Evolutionary conservation across 2,113 vertebrate species (phyloP).

Genomic region (Halcyon malimbica): DNA sequence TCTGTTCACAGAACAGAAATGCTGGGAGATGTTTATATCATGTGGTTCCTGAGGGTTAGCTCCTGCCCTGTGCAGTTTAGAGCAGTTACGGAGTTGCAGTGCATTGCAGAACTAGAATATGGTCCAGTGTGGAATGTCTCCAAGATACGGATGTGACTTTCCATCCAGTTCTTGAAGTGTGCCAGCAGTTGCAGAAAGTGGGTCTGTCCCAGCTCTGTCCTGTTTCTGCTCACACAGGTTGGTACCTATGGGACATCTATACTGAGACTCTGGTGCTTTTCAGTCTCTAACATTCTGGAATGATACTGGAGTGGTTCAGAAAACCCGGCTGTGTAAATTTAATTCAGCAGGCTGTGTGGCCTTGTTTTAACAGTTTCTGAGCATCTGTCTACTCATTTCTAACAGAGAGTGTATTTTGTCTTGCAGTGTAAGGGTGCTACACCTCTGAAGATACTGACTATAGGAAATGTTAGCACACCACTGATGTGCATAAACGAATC

Average conservation of each 20-base stretch:
- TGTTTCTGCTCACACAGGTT: neutral
- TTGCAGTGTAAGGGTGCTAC: constrained; percentile 73
- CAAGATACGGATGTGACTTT: neutral
- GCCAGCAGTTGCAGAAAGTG: neutral
- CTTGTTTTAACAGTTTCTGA: neutral
- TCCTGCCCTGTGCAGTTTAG: neutral
- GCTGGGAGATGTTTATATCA: neutral
- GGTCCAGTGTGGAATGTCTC: neutral
- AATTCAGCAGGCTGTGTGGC: neutral
- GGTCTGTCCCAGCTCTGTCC: neutral
- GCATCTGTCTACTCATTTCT: neutral
- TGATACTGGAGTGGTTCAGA: neutral
- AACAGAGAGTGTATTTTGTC: neutral
- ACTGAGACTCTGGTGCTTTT: neutral
- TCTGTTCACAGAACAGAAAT: neutral
- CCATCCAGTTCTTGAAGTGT: neutral
- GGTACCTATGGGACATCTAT: neutral
- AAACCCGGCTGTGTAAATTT: neutral
- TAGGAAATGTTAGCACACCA: constrained; percentile 86
- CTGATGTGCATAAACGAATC: constrained; percentile 87
- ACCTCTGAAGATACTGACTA: constrained; percentile 80
- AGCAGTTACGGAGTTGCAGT: neutral
- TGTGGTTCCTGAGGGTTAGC: neutral
- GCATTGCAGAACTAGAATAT: neutral
- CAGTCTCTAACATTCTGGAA: neutral